A percentile compares a stretch with the other conserved stretches of the same genome.
Evolutionary conservation across 2,888 invertebrate genomes (phyloP).

Genomic region (Trisateles emortualis): DNA sequence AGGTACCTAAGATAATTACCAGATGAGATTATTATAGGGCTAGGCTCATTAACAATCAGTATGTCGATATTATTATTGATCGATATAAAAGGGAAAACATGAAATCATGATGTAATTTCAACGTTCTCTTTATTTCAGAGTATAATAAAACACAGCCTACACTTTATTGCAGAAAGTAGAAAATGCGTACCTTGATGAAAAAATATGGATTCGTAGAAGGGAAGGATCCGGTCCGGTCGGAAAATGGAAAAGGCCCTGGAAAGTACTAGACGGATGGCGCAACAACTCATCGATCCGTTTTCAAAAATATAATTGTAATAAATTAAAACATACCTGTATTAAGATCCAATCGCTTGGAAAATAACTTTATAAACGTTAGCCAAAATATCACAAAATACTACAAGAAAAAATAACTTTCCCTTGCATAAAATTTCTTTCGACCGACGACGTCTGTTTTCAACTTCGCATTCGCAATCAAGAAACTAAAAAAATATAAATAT

Average conservation of each 20-base stretch:
- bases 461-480: not conserved
- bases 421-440: not conserved
- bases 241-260: conserved; percentile 40
- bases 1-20: too few species aligned
- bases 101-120: conserved; percentile 23
- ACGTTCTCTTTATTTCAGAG: not conserved
- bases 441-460: not conserved
- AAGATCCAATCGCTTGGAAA: conserved; percentile 3
- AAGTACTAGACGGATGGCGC: conserved; percentile 62
- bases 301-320: conserved; percentile 30
- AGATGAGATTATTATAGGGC: too few species aligned
- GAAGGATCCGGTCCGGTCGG: conserved; percentile 13
- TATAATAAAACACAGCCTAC: not conserved
- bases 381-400: conserved; percentile 20
- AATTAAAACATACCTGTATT: conserved; percentile 24
- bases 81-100: not conserved
- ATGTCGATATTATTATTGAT: conserved; percentile 16
- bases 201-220: conserved; percentile 2
- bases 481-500: too few species aligned
- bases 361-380: conserved; percentile 18
- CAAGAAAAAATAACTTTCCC: conserved; percentile 4
- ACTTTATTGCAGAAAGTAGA: not conserved
- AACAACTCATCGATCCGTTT: conserved; percentile 68
- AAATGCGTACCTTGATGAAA: not conserved
- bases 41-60: too few species aligned